Base-by-base conservation (phyloP, 1,140 invertebrate species). In the Listronotus bonariensis region DNA sequence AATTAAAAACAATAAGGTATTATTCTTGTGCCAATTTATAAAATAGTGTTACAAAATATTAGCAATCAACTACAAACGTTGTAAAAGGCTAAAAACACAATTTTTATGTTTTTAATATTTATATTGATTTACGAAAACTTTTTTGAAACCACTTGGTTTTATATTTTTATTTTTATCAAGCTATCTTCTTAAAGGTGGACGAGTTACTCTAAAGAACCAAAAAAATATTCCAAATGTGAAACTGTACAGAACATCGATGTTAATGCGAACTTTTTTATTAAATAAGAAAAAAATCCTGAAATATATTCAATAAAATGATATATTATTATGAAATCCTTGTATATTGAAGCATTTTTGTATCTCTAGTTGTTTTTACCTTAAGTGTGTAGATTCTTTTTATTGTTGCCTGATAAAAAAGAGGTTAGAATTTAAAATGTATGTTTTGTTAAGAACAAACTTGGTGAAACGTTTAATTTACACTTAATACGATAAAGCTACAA, bases 201-300 rank as follows among this genome's bases (percentile, higher is more conserved):
- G 45, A 32, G 11, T 40, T n/a, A 54, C 12, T n/a, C 31, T 38
- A 59, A 66, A 66, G 56, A 66, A 66, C 64, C 56, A 66, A 66
- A 36, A 8, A 60, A 26, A 26, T 40, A 53, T 18, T 18, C 40
- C n/a, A 10, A 49, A 62, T 51, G 32, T 46, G 38, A 66, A 43
- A 52, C 43, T 66, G 64, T 66, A 66, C 64, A 66, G 56, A 66
- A 66, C 64, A 66, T 66, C 64, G 64, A 66, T 66, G 64, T 66
- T 59, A 66, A 66, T 32, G 55, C 51, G 64, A 59, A 60, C 40
- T 66, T 66, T 66, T 66, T 66, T 66, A 66, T 66, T 40, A 55
- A 43, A 43, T 42, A 45, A 66, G 42, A 66, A 17, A 43, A 63
- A 38, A 63, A 66, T 57, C 56, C 64, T 66, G 64, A 60, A 54